phyloP scores from a whole-genome alignment of 2,888 invertebrate species.

The Eupithecia tripunctaria region DNA sequence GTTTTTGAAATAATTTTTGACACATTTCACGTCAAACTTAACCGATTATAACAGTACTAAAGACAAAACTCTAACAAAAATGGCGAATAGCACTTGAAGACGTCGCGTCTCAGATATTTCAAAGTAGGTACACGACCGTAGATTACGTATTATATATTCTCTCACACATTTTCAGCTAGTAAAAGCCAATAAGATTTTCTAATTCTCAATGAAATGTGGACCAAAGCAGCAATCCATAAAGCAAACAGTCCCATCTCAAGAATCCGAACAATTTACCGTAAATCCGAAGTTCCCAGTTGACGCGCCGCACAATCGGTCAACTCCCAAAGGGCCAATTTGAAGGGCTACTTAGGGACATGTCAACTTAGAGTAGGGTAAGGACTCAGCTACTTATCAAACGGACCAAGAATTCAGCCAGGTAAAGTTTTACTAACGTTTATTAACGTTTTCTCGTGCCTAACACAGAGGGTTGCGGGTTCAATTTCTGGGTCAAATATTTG shows the following conservation, averaged over 20 bases:
- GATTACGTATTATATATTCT: neutral
- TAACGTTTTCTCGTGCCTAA: neutral
- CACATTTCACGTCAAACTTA: too few species aligned
- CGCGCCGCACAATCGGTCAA: slow-evolving; percentile 44
- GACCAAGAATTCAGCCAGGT: slow-evolving; percentile 10
- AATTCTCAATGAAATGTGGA: neutral
- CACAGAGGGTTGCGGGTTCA: neutral
- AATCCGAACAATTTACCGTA: slow-evolving; percentile 31
- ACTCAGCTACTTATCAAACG: slow-evolving; percentile 27
- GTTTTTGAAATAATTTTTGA: too few species aligned
- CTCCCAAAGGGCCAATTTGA: slow-evolving; percentile 59
- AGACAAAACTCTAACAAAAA: too few species aligned
- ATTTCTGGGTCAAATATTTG: neutral
- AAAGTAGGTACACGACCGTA: too few species aligned
- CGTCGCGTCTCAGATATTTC: too few species aligned
- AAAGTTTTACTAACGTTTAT: slow-evolving; percentile 13
- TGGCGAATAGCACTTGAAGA: too few species aligned
- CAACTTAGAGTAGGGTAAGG: slow-evolving; percentile 58
- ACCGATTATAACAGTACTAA: too few species aligned
- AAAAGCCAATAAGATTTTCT: neutral
- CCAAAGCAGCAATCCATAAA: slow-evolving; percentile 17
- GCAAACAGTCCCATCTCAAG: slow-evolving; percentile 21
- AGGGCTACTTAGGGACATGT: slow-evolving; percentile 49
- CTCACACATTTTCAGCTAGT: neutral
- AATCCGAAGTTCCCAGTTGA: slow-evolving; percentile 29